Base-by-base conservation (phyloP, 2,888 invertebrate genomes). In the Melanargia galathea region DNA sequence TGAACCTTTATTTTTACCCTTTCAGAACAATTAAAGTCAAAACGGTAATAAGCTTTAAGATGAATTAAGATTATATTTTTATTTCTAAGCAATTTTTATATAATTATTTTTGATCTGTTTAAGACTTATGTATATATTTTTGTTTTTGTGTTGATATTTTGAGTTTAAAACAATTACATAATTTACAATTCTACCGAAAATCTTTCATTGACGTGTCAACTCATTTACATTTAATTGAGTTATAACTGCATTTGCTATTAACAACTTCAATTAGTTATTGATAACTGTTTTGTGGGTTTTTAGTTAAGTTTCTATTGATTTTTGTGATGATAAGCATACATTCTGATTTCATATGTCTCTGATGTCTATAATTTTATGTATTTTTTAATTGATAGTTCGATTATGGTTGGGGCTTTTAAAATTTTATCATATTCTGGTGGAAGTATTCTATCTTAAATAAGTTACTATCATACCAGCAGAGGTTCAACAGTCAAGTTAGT, bases 41-140 rank as follows among this genome's bases (percentile, higher is more conserved):
- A 52, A 52, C 18, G 52, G 52, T 52, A 35, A 13, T 33, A 2
- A 52, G 52, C 52, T 52, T 52, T 52, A 52, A 52, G 6, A 8
- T 20, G 2, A 33, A 18, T 33, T 43, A 43, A 16, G 18, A 43
- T 18, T 18, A 33, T 18, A 26, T 11, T 33, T 33, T 51, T 51
- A 51, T 51, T 18, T 51, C 18, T 26, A 51, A 16, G 26, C 26
- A 2, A 16, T 49, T 49, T 49, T 33, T 33, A 2, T 51, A 18
- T 43, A 43, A 16, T 16, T 18, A 8, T 8, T 43, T 10, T 43
- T 8, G 2, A 43, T 43, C 18, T 43, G 43, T 43, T 8, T 43
- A 8, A 30, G 16, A 30, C 10, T 33, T 51, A 51, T 51, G 1
- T 51, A 16, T 49, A 8, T 13, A 22, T 24, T n/a, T 24, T n/a